Evolutionary conservation across 2,888 invertebrate species (phyloP).

Genomic region (Diogma glabrata): DNA sequence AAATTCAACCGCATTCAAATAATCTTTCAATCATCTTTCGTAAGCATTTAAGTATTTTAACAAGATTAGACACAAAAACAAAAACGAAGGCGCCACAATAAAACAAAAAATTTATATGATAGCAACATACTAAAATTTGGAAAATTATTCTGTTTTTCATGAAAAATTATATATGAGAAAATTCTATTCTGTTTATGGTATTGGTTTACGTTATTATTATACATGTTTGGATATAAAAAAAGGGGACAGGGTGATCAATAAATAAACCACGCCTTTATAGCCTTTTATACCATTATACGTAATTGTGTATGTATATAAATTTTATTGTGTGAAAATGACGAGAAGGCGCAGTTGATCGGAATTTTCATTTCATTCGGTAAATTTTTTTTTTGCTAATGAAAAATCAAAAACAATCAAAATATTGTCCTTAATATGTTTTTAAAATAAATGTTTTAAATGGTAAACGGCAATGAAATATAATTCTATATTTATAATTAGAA

Average conservation of each 20-base stretch:
- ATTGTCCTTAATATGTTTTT: too few relatives aligned
- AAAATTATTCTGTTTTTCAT: not conserved
- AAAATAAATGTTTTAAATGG: too few relatives aligned
- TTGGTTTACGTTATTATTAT: not conserved
- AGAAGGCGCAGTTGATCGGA: slow-evolving; percentile 9
- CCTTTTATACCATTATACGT: not conserved
- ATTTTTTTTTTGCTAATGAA: too few relatives aligned
- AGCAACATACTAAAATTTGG: not conserved
- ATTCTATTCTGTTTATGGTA: not conserved
- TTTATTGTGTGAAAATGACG: slow-evolving; percentile 8
- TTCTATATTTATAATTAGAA: too few relatives aligned
- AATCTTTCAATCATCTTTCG: too few relatives aligned
- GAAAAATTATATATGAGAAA: not conserved
- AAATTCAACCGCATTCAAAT: too few relatives aligned
- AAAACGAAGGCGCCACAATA: not conserved
- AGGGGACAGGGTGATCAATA: slow-evolving; percentile 4
- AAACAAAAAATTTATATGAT: not conserved
- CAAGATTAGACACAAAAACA: too few relatives aligned
- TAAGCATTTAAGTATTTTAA: too few relatives aligned
- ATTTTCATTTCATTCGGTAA: too few relatives aligned
- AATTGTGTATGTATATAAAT: not conserved
- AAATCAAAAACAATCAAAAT: too few relatives aligned
- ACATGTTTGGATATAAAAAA: not conserved
- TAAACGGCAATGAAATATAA: too few relatives aligned
- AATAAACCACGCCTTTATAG: slow-evolving; percentile 2